Evolutionary conservation across 2,113 vertebrate genomes (phyloP), one percentile per base, ranked within the genome.

Genomic region (Mastomys coucha): DNA sequence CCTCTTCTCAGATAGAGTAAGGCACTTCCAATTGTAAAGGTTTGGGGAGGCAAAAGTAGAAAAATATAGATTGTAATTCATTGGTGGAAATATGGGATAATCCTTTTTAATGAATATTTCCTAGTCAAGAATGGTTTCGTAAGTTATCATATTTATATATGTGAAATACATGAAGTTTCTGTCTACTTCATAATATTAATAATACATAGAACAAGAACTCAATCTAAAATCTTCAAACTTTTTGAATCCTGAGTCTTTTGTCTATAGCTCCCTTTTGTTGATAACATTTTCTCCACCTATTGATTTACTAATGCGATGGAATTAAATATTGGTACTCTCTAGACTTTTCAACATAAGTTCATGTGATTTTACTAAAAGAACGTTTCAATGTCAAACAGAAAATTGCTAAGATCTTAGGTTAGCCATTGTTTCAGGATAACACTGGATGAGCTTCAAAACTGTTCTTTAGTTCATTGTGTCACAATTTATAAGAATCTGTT

Each of bases 141-240:
- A 75, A 84, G 81, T 72, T 51, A 89, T 56, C 16, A 49, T 28
- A 51, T 51, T 24, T 81, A 39, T 17, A 78, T 86, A 51, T 73
- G 33, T 16, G 94, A 96, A 84, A 70, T 70, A 81, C 70, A 69
- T 82, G 39, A 89, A 49, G 56, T 95, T 93, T 13, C n/a, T 86
- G 4, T 24, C 11, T 20, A 77, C 26, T 73, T 67, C 58, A 72
- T 65, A 28, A 28, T n/a, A 78, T 51, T 65, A 78, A 14, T 28
- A 60, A 80, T 77, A 88, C 33, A 76, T 36, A 77, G 72, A 86
- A 3, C 3, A 84, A 91, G 31, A 85, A 91, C 69, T 70, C 56
- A 19, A 82, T 94, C 60, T 87, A 49, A 95, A 96, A 91, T 84
- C 53, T 95, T 76, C 28, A 53, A 89, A 8, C 7, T 89, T 3